phyloP scores from a whole-genome alignment of 1,140 invertebrate species.

The Zaprionus davidi region DNA sequence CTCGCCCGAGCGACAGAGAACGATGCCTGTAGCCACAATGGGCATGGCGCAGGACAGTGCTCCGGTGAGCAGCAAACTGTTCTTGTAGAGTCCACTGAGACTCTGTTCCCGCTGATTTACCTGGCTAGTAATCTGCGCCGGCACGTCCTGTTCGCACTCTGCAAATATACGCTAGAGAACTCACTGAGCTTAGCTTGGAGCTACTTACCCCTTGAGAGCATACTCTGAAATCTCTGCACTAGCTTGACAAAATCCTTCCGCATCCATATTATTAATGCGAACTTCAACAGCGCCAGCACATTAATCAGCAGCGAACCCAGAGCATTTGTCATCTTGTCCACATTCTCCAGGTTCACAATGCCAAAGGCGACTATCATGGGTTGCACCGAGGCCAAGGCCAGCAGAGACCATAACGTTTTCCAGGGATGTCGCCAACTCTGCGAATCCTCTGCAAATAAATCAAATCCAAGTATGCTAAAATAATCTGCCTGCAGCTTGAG shows the following conservation, averaged over 20 bases:
- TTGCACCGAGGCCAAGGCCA: constrained; percentile 28
- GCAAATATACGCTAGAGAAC: background rate
- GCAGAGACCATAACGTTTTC: constrained; percentile 19
- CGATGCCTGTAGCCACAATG: constrained; percentile 24
- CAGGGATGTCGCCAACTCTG: constrained; percentile 43
- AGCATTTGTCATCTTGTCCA: constrained; percentile 45
- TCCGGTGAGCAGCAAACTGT: constrained; percentile 46
- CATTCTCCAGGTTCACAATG: constrained; percentile 34
- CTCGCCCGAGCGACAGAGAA: constrained; percentile 32
- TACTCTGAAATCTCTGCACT: constrained; percentile 22
- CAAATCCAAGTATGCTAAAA: constrained; percentile 20
- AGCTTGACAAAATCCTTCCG: constrained; percentile 32
- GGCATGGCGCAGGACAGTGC: constrained; percentile 32
- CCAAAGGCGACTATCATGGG: constrained; percentile 48
- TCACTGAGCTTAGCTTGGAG: background rate
- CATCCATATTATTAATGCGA: constrained; percentile 45
- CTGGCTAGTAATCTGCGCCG: constrained; percentile 27
- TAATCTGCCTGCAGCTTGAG: constrained; percentile 11
- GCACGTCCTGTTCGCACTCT: constrained; percentile 27
- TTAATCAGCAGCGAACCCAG: constrained; percentile 45
- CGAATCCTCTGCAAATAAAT: constrained; percentile 2
- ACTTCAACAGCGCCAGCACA: constrained; percentile 48
- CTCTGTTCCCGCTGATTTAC: constrained; percentile 48
- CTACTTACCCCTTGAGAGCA: constrained; percentile 33
- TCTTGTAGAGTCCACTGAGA: constrained; percentile 40